Percentiles rank a stretch among this genome's conserved stretches.
These are phyloP conservation scores for Zapus hudsonius DNA, from an alignment of 2,113 vertebrate species.

Conservation along the genomic window DNA sequence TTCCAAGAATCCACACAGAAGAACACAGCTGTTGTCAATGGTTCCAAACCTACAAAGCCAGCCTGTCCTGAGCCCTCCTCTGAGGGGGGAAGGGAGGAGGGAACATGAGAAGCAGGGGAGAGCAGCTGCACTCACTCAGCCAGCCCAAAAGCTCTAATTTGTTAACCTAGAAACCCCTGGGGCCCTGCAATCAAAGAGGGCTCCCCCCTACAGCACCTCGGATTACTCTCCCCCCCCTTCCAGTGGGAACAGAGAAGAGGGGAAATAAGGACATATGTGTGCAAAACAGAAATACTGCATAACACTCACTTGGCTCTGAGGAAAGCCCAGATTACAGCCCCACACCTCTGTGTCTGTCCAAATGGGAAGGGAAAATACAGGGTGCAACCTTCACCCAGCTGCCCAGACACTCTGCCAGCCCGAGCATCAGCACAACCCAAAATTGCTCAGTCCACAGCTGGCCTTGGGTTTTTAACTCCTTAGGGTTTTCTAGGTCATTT, in stretches of 20 bases:
- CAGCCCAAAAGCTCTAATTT: constrained; percentile 50
- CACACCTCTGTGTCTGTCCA: constrained; percentile 73
- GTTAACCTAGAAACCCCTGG: constrained; percentile 70
- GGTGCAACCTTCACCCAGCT: constrained; percentile 71
- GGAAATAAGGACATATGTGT: constrained; percentile 76
- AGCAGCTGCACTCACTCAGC: background rate
- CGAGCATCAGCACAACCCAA: constrained; percentile 56
- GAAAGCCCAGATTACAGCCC: constrained; percentile 68
- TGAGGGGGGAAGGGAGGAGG: background rate
- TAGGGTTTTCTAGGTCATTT: constrained; percentile 33
- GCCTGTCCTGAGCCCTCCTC: background rate
- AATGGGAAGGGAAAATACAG: constrained; percentile 75
- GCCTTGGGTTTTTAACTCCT: background rate
- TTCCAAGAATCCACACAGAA: constrained; percentile 38
- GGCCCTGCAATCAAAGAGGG: constrained; percentile 12
- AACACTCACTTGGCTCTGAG: constrained; percentile 63
- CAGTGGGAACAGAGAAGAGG: constrained; percentile 60
- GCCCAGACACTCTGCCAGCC: constrained; percentile 67
- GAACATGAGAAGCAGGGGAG: background rate
- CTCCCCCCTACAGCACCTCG: constrained; percentile 70
- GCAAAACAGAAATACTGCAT: constrained; percentile 68
- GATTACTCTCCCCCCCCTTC: constrained; percentile 56
- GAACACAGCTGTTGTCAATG: constrained; percentile 24
- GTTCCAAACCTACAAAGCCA: background rate
- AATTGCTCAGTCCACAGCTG: constrained; percentile 54